Evolutionary conservation across 2,888 invertebrate species (phyloP).

Genomic region (Cephalotes varians): DNA sequence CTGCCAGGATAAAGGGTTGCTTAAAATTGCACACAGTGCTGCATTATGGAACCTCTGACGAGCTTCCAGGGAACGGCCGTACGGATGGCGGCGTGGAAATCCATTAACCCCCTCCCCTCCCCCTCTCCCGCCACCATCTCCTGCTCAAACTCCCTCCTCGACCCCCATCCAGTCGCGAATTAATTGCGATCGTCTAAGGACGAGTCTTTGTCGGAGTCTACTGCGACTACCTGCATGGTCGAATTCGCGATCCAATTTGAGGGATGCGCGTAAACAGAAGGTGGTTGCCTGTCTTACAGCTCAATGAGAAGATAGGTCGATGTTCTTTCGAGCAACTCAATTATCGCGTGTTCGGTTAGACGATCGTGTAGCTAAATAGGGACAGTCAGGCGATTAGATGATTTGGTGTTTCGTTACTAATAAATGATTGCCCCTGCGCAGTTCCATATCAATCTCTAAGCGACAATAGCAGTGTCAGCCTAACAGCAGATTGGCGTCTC

Average conservation of each 20-base stretch:
- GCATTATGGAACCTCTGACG: constrained; percentile 85
- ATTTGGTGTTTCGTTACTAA: constrained; percentile 19
- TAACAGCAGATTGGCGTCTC: constrained; percentile 74
- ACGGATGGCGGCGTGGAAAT: constrained; percentile 83
- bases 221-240: constrained; percentile 74
- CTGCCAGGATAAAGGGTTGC: constrained; percentile 84
- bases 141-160: constrained; percentile 62
- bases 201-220: constrained; percentile 79
- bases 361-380: neutral
- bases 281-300: constrained; percentile 40
- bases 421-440: neutral
- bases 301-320: constrained; percentile 34
- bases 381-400: constrained; percentile 22
- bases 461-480: constrained; percentile 35
- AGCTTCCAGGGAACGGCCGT: constrained; percentile 81
- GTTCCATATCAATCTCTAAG: constrained; percentile 44
- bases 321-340: constrained; percentile 52
- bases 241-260: constrained; percentile 73
- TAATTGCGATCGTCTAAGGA: constrained; percentile 84
- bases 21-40: constrained; percentile 85
- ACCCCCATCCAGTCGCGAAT: constrained; percentile 80
- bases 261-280: constrained; percentile 56
- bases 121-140: constrained; percentile 62
- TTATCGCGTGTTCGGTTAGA: constrained; percentile 23
- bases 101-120: constrained; percentile 78